Conservation (phyloP, 2,888 invertebrate genomes). For the Morpho deidamia region DNA sequence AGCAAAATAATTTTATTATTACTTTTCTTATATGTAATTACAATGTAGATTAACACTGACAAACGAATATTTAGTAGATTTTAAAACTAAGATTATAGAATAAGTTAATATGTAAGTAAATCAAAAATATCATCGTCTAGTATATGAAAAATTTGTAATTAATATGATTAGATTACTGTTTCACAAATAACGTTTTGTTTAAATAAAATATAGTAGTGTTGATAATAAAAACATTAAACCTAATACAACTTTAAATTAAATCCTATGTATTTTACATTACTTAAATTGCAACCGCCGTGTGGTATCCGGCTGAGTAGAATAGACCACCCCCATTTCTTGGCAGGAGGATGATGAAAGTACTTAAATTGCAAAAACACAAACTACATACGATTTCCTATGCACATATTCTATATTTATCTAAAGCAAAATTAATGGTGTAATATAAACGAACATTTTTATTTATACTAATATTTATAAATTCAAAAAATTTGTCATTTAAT, state of each 20-base stretch:
- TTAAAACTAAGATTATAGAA: conserved; percentile 12
- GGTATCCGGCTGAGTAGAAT: too few species aligned
- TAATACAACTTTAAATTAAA: neutral
- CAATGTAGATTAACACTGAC: conserved; percentile 14
- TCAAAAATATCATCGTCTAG: conserved; percentile 22
- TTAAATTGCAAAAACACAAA: neutral
- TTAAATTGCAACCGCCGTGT: too few species aligned
- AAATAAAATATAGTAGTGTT: conserved; percentile 57
- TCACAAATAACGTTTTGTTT: conserved; percentile 52
- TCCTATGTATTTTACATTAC: neutral
- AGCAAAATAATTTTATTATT: too few species aligned
- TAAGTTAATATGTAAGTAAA: conserved; percentile 13
- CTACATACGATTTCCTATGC: too few species aligned
- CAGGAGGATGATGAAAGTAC: too few species aligned
- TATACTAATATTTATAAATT: too few species aligned
- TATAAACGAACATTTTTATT: too few species aligned
- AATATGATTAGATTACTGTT: conserved; percentile 45
- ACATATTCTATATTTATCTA: too few species aligned
- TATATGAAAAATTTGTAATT: conserved; percentile 39
- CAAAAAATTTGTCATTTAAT: too few species aligned
- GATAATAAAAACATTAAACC: conserved; percentile 61
- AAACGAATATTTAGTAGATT: conserved; percentile 46
- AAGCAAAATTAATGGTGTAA: too few species aligned
- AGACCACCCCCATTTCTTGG: too few species aligned
- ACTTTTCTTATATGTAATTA: conserved; percentile 7